These are phyloP conservation scores for Kryptopterus vitreolus DNA, from an alignment of 2,797 vertebrate genomes.

Conservation along the genomic window DNA sequence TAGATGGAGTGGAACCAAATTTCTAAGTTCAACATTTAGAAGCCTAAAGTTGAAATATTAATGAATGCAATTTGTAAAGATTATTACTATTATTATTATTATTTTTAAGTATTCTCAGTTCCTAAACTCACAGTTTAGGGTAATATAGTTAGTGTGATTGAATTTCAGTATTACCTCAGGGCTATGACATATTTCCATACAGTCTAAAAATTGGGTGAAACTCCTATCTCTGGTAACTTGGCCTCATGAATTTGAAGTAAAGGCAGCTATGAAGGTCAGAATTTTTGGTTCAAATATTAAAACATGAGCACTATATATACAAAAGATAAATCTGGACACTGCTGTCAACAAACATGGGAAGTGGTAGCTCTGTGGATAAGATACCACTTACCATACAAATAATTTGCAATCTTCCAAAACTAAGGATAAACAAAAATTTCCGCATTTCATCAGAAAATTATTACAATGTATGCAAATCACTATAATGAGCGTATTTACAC, in stretches of 20 bases:
- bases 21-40: background rate
- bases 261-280: no score
- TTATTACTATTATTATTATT: background rate
- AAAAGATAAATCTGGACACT: no score
- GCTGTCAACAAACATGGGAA: no score
- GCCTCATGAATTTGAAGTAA: no score
- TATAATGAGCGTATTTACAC: background rate
- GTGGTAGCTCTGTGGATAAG: no score
- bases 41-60: background rate
- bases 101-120: background rate
- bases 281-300: no score
- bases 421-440: no score
- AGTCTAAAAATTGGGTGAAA: background rate
- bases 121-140: background rate
- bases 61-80: background rate
- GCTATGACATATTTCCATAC: background rate
- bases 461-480: background rate
- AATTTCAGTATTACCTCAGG: background rate
- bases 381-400: no score
- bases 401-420: no score
- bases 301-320: no score
- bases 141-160: background rate
- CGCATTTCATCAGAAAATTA: no score
- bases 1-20: conserved; percentile 1
- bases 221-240: background rate